phyloP scores from a whole-genome alignment of 2,797 vertebrate genomes.

The Pseudochirops corinnae region DNA sequence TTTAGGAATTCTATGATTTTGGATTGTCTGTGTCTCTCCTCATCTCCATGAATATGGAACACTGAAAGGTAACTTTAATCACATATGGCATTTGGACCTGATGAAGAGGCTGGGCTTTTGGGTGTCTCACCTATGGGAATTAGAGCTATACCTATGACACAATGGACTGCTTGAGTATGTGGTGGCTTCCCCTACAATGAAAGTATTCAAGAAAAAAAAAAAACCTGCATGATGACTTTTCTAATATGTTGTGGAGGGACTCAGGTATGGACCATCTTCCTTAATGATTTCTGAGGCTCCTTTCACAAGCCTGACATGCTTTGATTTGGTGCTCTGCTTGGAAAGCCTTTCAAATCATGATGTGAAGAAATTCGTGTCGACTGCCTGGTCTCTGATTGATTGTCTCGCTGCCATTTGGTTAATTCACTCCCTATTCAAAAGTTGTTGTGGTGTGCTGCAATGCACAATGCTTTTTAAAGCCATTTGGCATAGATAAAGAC shows the following conservation, averaged over 20 bases:
- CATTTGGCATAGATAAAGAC: not conserved
- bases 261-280: not conserved
- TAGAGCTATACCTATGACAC: slow-evolving; percentile 18
- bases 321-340: not conserved
- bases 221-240: slow-evolving; percentile 50
- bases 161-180: slow-evolving; percentile 35
- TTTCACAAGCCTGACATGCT: not conserved
- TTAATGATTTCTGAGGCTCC: not conserved
- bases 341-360: not conserved
- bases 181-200: not conserved
- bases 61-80: not conserved
- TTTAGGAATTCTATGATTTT: not conserved
- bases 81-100: slow-evolving; percentile 65
- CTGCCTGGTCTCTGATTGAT: not conserved
- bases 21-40: slow-evolving; percentile 27
- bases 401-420: not conserved
- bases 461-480: not conserved
- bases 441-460: slow-evolving; percentile 6
- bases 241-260: not conserved
- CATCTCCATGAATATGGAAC: slow-evolving; percentile 53
- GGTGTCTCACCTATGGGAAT: fast-evolving
- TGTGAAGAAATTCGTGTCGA: not conserved
- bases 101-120: slow-evolving; percentile 70
- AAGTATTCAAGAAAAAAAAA: not conserved
- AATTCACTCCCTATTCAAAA: slow-evolving; percentile 11